Evolutionary conservation across 2,888 invertebrate species (phyloP).

Genomic region (Physocephala rufipes): DNA sequence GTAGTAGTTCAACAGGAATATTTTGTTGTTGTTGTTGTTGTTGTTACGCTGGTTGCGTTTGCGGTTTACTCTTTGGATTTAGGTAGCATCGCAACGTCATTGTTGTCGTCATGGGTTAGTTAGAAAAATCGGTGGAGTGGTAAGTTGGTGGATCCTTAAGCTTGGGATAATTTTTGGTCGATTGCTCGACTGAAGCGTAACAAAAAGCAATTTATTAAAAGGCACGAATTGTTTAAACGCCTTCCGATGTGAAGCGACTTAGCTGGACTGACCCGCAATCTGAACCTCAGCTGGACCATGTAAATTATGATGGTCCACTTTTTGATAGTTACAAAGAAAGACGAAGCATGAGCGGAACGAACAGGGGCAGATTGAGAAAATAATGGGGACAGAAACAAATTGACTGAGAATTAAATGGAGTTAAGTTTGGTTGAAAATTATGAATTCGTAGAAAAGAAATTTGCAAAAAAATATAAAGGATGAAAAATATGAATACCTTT

Average conservation of each 20-base stretch:
- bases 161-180: neutral
- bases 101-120: too few relatives aligned
- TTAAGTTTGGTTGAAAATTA: neutral
- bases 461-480: constrained; percentile 45
- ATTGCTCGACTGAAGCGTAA: neutral
- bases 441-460: constrained; percentile 40
- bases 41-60: neutral
- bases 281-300: neutral
- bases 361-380: neutral
- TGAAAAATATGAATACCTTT: neutral
- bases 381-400: neutral
- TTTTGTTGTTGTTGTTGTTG: neutral
- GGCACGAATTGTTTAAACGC: constrained; percentile 50
- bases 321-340: too few relatives aligned
- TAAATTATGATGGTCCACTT: constrained; percentile 12
- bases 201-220: constrained; percentile 48
- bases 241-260: constrained; percentile 39
- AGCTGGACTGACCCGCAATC: neutral
- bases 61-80: neutral
- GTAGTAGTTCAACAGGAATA: neutral
- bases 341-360: neutral
- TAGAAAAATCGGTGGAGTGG: neutral
- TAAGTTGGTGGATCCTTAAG: constrained; percentile 2
- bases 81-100: constrained; percentile 25
- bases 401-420: neutral